Evolutionary conservation across 1,140 invertebrate genomes (phyloP).

Genomic region (Lethrus apterus): DNA sequence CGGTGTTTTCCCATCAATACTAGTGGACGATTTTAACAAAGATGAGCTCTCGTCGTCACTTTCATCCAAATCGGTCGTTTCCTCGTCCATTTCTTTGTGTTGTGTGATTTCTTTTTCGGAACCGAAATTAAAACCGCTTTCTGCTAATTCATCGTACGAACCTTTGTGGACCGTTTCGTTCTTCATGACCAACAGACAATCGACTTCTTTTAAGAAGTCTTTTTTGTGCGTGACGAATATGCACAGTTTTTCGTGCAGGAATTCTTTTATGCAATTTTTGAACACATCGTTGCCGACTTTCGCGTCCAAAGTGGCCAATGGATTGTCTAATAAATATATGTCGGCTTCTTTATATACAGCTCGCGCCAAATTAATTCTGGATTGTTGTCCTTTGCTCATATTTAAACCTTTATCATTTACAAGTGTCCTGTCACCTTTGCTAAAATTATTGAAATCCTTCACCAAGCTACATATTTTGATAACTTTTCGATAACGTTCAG

Average conservation of each 20-base stretch:
- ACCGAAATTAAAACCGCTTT: slow-evolving; percentile 38
- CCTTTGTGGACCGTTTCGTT: slow-evolving; percentile 45
- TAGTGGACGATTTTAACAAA: slow-evolving; percentile 5
- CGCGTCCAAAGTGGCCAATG: slow-evolving; percentile 74
- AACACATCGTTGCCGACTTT: slow-evolving; percentile 76
- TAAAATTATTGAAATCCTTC: slow-evolving; percentile 62
- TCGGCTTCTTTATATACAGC: slow-evolving; percentile 72
- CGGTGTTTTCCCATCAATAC: slow-evolving; percentile 23
- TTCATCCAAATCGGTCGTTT: slow-evolving; percentile 45
- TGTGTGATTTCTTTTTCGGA: slow-evolving; percentile 1
- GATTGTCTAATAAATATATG: slow-evolving; percentile 76
- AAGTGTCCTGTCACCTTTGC: slow-evolving; percentile 67
- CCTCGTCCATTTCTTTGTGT: slow-evolving; percentile 39
- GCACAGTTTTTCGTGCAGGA: slow-evolving; percentile 61
- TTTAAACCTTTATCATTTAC: slow-evolving; percentile 75
- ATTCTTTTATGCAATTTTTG: slow-evolving; percentile 60
- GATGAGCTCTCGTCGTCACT: not conserved
- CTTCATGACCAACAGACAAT: slow-evolving; percentile 57
- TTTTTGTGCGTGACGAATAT: slow-evolving; percentile 76
- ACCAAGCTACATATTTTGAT: slow-evolving; percentile 52
- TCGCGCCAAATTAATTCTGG: slow-evolving; percentile 80
- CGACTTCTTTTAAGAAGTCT: slow-evolving; percentile 71
- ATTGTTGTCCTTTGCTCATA: slow-evolving; percentile 81
- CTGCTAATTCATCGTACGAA: slow-evolving; percentile 38
- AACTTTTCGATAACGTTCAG: slow-evolving; percentile 56